Percentiles rank a stretch among this genome's conserved stretches.
phyloP scores from a whole-genome alignment of 2,113 vertebrate genomes.

The Anguilla rostrata region DNA sequence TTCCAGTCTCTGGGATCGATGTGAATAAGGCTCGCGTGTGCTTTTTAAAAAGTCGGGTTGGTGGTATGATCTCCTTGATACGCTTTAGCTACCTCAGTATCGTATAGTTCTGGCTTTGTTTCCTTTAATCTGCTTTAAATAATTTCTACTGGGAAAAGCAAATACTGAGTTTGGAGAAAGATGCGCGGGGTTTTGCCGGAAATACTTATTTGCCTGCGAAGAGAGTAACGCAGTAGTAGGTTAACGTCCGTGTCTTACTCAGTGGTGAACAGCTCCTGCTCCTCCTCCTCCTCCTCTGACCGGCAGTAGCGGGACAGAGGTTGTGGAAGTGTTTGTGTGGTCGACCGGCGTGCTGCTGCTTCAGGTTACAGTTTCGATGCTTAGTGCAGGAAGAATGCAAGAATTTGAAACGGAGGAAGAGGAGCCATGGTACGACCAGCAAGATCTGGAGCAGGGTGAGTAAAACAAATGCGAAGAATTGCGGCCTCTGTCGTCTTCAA shows the following conservation, averaged over 20 bases:
- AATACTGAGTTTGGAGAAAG: background rate
- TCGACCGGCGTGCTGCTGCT: background rate
- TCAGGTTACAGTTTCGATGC: constrained; percentile 52
- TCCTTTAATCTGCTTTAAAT: background rate
- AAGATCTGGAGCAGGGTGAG: constrained; percentile 95
- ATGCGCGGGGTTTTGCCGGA: background rate
- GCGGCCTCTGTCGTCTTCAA: background rate
- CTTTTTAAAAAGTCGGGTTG: too few species aligned
- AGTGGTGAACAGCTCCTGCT: background rate
- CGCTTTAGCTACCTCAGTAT: background rate
- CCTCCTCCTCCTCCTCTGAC: background rate
- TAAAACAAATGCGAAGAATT: background rate
- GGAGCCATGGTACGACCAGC: constrained; percentile 95
- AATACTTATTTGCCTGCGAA: background rate
- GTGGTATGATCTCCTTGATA: too few species aligned
- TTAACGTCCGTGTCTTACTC: background rate
- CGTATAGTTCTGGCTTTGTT: background rate
- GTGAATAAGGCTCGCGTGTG: background rate
- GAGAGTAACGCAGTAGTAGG: background rate
- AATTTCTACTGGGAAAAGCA: background rate
- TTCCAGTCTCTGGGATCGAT: background rate
- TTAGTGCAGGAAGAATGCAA: constrained; percentile 85
- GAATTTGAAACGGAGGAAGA: constrained; percentile 95
- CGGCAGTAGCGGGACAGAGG: background rate
- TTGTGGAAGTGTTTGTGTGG: background rate